A percentile compares a stretch with the other conserved stretches of the same genome.
Evolutionary conservation across 1,140 invertebrate genomes (phyloP).

Genomic region (Temnothorax longispinosus): DNA sequence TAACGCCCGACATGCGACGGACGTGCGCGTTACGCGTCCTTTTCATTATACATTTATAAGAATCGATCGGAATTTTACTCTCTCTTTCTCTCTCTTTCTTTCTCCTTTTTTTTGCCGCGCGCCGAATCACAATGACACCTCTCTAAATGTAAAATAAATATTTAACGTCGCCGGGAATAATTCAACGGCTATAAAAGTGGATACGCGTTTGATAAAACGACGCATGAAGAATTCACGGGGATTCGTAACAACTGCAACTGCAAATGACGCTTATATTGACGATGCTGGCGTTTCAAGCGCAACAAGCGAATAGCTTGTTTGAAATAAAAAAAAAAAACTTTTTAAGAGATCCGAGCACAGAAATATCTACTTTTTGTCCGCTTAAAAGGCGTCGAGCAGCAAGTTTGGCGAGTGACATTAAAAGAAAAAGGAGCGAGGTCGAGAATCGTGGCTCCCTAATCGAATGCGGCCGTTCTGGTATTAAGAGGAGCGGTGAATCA

Average conservation of each 20-base stretch:
- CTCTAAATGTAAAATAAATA: constrained; percentile 55
- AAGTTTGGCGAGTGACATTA: not conserved
- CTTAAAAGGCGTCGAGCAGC: not conserved
- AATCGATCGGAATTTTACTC: constrained; percentile 33
- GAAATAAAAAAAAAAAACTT: not conserved
- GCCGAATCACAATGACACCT: constrained; percentile 44
- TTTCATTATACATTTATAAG: constrained; percentile 56
- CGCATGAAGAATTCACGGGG: constrained; percentile 18
- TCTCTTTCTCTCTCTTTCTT: constrained; percentile 37
- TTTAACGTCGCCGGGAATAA: constrained; percentile 40
- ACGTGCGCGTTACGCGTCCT: constrained; percentile 40
- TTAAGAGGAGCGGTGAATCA: not conserved
- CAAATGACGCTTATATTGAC: constrained; percentile 5
- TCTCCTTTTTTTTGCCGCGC: not conserved
- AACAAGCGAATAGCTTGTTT: not conserved
- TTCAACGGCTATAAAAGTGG: constrained; percentile 45
- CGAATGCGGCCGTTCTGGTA: not conserved
- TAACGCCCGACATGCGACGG: not conserved
- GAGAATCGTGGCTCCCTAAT: not conserved
- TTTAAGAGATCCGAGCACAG: not conserved
- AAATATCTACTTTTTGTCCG: not conserved
- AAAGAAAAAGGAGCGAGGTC: not conserved
- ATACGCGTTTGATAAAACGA: constrained; percentile 47
- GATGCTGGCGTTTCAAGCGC: not conserved
- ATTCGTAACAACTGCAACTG: constrained; percentile 37